Evolutionary conservation across 1,140 invertebrate genomes (phyloP).

Genomic region (Heliconius nattereri): DNA sequence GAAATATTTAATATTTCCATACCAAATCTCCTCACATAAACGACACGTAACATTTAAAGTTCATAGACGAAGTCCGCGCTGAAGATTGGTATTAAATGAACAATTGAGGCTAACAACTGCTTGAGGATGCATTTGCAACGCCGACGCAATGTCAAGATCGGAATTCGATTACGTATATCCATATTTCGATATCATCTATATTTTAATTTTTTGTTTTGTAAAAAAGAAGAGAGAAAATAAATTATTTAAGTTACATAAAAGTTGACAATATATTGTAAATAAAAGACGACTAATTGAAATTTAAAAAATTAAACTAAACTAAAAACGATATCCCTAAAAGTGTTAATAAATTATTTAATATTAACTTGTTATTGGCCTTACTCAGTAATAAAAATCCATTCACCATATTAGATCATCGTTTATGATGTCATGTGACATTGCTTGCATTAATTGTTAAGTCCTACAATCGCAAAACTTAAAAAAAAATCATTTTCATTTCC

Average conservation of each 20-base stretch:
- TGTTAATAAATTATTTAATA: no score
- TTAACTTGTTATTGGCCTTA: not conserved
- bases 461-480: not conserved
- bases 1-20: not conserved
- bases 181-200: no score
- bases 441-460: not conserved
- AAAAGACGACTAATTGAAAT: no score
- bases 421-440: not conserved
- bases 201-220: no score
- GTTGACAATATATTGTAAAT: no score
- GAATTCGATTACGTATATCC: not conserved
- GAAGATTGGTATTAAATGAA: not conserved
- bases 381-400: not conserved
- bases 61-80: not conserved
- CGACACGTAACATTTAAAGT: not conserved
- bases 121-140: not conserved
- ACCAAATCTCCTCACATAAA: not conserved
- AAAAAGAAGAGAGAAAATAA: no score
- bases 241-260: no score
- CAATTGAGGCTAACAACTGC: conserved; percentile 3
- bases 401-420: not conserved
- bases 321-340: no score
- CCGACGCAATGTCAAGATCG: conserved; percentile 10
- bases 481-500: not conserved
- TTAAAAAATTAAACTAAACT: no score